Base-by-base conservation (phyloP, 2,113 vertebrate genomes). In the Cygnus atratus region DNA sequence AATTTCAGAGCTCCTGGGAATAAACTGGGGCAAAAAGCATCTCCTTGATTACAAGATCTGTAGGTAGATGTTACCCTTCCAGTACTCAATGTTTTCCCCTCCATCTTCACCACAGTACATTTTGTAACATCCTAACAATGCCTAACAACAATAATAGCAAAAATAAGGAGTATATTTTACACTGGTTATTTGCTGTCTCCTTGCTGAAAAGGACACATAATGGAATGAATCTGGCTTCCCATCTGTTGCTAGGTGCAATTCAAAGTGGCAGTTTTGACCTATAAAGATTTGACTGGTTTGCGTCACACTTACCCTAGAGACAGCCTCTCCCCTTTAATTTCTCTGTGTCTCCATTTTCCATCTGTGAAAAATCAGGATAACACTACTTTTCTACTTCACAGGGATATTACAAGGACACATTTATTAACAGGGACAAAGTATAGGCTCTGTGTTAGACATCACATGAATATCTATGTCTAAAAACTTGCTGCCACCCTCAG, bases 201-300 rank as follows among this genome's bases (percentile, higher is more conserved):
- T 75, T 79, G 61, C 88, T 94, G 92, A 93, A 95, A 94, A 93
- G 93, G 89, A 95, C 77, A 87, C 90, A 95, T 94, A 96, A 93
- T 96, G 83, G 92, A 95, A 96, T 91, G 88, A 96, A 96, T 96
- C 95, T 96, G 96, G 93, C 78, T 97, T 94, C 93, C 93, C 96
- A 96, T 96, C 96, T 97, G 96, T 96, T 96, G 96, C 95, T 97
- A 96, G 96, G 96, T 97, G 92, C 96, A 96, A 96, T 96, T 96
- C 93, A 93, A 92, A 96, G 95, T 97, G 95, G 84, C 88, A 84
- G 96, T 95, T 96, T 89, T 97, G 96, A 97, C 95, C 96, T 97
- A 96, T 96, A 96, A 97, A 96, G 93, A 92, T 97, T 94, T 93
- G 90, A 95, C 92, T 96, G 95, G 35, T 96, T 94, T 97, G 84